Percentiles rank a stretch among this genome's conserved stretches.
Evolutionary conservation across 2,797 vertebrate species (phyloP).

Genomic region (Acipenser oxyrinchus): DNA sequence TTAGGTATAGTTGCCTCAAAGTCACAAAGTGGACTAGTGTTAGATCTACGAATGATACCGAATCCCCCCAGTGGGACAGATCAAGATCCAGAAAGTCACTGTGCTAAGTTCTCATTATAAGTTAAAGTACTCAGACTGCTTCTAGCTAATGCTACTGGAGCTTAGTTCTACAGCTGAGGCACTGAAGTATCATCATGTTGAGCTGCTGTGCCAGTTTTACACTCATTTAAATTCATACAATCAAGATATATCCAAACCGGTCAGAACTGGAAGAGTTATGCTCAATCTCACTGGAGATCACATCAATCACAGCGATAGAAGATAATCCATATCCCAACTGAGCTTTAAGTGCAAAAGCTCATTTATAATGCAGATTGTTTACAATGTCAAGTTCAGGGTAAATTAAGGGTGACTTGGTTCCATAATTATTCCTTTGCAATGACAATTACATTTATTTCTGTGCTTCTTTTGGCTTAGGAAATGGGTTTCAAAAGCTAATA

Average conservation of each 20-base stretch:
- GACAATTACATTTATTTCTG: too few relatives aligned
- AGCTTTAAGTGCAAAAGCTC: not conserved
- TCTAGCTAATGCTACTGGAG: too few relatives aligned
- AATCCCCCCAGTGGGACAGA: too few relatives aligned
- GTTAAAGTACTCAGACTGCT: too few relatives aligned
- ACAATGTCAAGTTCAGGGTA: not conserved
- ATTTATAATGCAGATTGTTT: not conserved
- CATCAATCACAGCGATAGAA: not conserved
- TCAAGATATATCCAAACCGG: not conserved
- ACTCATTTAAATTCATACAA: constrained; percentile 1
- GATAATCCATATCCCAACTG: not conserved
- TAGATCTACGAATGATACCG: too few relatives aligned
- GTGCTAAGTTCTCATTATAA: too few relatives aligned
- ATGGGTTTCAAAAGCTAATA: too few relatives aligned
- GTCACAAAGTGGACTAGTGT: too few relatives aligned
- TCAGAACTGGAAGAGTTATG: not conserved
- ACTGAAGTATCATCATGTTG: not conserved
- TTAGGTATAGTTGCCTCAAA: too few relatives aligned
- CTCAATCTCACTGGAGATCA: not conserved
- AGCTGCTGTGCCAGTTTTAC: not conserved
- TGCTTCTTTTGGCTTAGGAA: too few relatives aligned
- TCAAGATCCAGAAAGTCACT: too few relatives aligned
- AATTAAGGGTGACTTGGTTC: not conserved
- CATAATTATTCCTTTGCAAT: not conserved
- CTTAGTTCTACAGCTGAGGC: too few relatives aligned